Base-by-base conservation (phyloP, 64 coral and sea anemone species). In the Montipora foliosa region DNA sequence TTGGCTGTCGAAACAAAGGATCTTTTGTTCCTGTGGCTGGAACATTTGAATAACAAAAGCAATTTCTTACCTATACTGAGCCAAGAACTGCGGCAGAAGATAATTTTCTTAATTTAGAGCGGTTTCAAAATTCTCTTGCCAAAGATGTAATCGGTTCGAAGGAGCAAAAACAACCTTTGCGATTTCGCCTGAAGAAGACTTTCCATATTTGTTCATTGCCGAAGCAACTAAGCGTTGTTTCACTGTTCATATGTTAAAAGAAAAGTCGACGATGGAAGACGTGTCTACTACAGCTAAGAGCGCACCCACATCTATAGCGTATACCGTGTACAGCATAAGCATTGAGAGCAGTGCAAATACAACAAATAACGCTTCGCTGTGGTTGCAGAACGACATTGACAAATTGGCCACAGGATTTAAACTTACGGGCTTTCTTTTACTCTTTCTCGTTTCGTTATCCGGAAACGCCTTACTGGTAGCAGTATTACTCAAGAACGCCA, bases 401-500 rank as follows among this genome's bases (percentile, higher is more conserved):
- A 71, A 25, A 25, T 25, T 19, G 46, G 10, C 6, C 52, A 55
- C 52, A 55, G 64, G 46, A 9, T 9, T 67, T 3, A 86, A 72
- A 86, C 19, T 51, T 8, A 47, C 47, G 13, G 62, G 44, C 0
- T 71, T 70, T 49, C 8, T 71, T 44, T 7, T 86, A 5, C 16
- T 86, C n/a, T 71, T 86, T 10, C 3, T 71, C 13, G 15, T 71
- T 0, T 50, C 82, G 25, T 52, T 93, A 25, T 12, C 69, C 0
- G 83, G 91, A 3, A 93, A 93, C 74, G 48, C 58, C 8, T 52
- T 79, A 8, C 50, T 93, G 6, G 66, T 93, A 19, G 81, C 75
- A 3, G 51, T 93, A 15, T 49, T 93, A 3, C 67, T 78, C 83
- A 93, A 93, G 59, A 93, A 93, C 75, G 24, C 24, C 24, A 25